Base-by-base conservation (phyloP, 2,888 invertebrate genomes). In the Megaustenia siamemsis region DNA sequence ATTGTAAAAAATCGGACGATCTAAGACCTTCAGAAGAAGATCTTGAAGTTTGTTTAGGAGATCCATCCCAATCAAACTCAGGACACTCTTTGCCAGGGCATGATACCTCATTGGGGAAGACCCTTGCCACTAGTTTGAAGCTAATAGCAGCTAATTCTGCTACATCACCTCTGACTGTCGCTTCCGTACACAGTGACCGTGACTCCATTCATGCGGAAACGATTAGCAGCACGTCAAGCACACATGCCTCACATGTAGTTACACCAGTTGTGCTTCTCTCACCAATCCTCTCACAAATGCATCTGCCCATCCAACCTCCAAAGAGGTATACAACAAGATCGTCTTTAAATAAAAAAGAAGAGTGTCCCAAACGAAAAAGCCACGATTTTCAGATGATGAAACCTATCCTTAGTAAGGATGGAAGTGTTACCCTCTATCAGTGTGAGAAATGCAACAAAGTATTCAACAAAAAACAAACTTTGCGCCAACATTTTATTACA, bases 401-500 rank as follows among this genome's bases (percentile, higher is more conserved):
- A 56, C 83, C 78, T 35, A 49, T 78, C 18, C 49, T 78, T 0
- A 71, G 68, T 35, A 83, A 78, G 60, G 83, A 83, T 78, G 83
- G 83, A 32, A 83, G 83, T 45, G 73, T 78, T 24, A 83, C 83
- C 15, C 69, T 83, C 8, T 83, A 78, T 56, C 85, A 81, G 56
- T 85, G 85, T 77, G 81, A 81, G 43, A 73, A 81, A 60, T 85
- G 85, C 56, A 66, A 38, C 56, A 85, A 85, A 73, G 68, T 85
- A 8, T 85, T 85, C 45, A 75, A 85, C 81, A 85, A 81, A 53
- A 85, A 76, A 32, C 85, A 85, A 35, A 85, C 85, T 69, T 76
- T 85, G 75, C 28, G 81, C 18, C 85, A 85, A 60, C 85, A 85
- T 76, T 85, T 85, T 24, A 85, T 85, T 18, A 85, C 85, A 12